Percentiles rank a stretch among this genome's conserved stretches.
Conservation (phyloP, 2,113 vertebrate genomes). For the Ptilorrhoa leucosticta region DNA sequence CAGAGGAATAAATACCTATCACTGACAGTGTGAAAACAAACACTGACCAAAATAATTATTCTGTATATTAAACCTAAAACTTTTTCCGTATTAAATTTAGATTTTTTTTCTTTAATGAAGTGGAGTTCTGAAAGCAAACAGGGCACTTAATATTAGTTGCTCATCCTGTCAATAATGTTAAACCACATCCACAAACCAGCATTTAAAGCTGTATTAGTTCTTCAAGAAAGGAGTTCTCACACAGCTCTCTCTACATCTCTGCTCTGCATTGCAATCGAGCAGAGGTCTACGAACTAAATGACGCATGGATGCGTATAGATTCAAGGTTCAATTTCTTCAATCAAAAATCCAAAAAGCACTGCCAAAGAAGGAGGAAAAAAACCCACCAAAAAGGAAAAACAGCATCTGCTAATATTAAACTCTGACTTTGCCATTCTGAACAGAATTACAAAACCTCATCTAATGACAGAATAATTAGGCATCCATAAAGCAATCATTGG, state of each 20-base stretch:
- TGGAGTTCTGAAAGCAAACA: neutral
- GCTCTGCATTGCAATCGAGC: slow-evolving; percentile 28
- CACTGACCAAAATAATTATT: neutral
- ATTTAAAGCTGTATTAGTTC: neutral
- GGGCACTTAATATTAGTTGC: neutral
- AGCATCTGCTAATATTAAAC: neutral
- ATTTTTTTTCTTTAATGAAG: neutral
- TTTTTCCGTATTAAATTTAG: neutral
- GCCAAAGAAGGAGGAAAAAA: neutral
- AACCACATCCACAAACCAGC: neutral
- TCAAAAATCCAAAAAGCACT: neutral
- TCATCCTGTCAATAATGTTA: neutral
- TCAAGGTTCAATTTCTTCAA: slow-evolving; percentile 18
- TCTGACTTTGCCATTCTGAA: neutral
- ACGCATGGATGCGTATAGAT: neutral
- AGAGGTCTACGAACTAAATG: slow-evolving; percentile 4
- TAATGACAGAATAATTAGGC: slow-evolving; percentile 41
- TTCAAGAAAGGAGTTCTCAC: neutral
- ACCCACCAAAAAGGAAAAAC: neutral
- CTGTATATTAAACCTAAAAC: neutral
- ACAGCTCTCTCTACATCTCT: neutral
- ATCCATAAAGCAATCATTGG: neutral
- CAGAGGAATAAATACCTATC: neutral
- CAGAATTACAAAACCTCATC: neutral
- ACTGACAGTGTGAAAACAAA: neutral